Evolutionary conservation across 2,113 vertebrate genomes (phyloP), one percentile per base, ranked within the genome.

Genomic region (Zosterops pallidus): DNA sequence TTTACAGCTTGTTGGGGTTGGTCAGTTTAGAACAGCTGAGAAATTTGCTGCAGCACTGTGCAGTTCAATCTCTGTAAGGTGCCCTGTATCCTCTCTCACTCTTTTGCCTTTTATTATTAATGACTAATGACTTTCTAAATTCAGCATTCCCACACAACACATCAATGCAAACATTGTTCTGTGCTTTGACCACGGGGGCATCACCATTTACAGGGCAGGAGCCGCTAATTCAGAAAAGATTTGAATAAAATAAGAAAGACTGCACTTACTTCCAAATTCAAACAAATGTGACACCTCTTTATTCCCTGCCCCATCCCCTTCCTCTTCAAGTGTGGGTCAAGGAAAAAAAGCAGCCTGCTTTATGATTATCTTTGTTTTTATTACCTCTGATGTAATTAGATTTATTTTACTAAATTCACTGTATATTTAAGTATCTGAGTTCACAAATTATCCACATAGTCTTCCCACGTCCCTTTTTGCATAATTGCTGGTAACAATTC

Each of bases 381-480:
- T 65, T 39, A 33, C 65, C 70, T 72, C 53, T 80, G 16, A 29
- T 55, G 37, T 69, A 90, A 77, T 6, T 65, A 6, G 29, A 74
- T 86, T 94, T 85, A 75, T 93, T 95, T 90, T 93, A 87, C 62
- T 91, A 87, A 85, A 42, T 41, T 76, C 26, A 15, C 5, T 85
- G 49, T 52, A 57, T 85, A 76, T 91, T 85, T 91, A 87, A 63
- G 56, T 68, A 25, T 60, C 78, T 12, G 22, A n/a, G 7, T 67
- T 91, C 77, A 95, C n/a, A 5, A 82, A 56, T 85, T 64, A 75
- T 28, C 57, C 12, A 0, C 4, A 5, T 5, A 46, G 20, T 35
- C 50, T 87, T 94, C 63, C 63, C 50, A 90, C 46, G 39, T 44
- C 90, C 47, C 63, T 46, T 88, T 89, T 77, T 53, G 28, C 46